phyloP scores from a whole-genome alignment of 2,797 vertebrate species.

The Jordanella pulchra region DNA sequence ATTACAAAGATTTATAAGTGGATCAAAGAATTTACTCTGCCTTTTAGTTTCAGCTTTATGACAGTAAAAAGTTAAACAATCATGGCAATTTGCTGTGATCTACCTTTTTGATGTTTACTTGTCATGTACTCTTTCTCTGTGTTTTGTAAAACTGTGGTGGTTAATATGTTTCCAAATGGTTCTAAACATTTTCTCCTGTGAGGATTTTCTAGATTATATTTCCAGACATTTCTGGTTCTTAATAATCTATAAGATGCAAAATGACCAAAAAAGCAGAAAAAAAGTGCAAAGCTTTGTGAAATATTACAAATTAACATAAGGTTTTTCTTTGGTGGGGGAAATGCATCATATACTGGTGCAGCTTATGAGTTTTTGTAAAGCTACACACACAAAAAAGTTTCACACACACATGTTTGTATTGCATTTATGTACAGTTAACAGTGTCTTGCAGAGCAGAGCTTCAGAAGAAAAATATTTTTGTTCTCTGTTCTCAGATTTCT shows the following conservation, averaged over 20 bases:
- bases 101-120: background rate
- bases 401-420: background rate
- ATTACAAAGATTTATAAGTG: background rate
- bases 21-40: too few species aligned
- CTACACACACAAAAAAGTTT: too few species aligned
- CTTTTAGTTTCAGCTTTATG: background rate
- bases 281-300: background rate
- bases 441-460: background rate
- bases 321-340: background rate
- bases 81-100: background rate
- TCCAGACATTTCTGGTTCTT: background rate
- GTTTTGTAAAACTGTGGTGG: background rate
- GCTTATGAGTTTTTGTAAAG: too few species aligned
- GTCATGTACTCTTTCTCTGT: background rate
- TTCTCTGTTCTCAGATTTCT: constrained; percentile 73
- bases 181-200: background rate
- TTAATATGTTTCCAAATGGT: background rate
- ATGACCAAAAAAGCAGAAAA: background rate
- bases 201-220: background rate
- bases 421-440: background rate
- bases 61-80: background rate
- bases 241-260: background rate
- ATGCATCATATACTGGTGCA: background rate
- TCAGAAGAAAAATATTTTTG: background rate
- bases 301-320: too few species aligned